These are phyloP conservation scores for Serranochromis macrocephalus DNA, from an alignment of 2,113 vertebrate species.

Conservation along the genomic window DNA sequence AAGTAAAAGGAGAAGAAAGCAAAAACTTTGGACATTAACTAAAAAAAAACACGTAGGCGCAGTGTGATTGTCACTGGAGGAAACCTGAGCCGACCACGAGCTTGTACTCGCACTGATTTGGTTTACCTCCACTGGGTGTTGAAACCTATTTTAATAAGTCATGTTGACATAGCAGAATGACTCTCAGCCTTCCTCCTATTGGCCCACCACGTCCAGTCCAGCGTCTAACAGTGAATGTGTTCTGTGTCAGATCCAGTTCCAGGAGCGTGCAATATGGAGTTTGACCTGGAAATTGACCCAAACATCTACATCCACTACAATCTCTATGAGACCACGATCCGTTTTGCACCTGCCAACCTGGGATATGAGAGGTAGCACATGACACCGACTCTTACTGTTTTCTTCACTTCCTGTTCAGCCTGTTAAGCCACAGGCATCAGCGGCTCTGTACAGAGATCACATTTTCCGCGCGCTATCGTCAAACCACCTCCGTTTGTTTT, in stretches of 20 bases:
- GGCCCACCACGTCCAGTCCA: neutral
- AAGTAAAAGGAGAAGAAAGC: neutral
- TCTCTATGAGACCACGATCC: conserved; percentile 78
- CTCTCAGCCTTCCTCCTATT: neutral
- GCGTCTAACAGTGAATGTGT: neutral
- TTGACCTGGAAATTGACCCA: conserved; percentile 81
- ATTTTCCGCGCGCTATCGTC: neutral
- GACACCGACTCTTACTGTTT: fast-evolving
- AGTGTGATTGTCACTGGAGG: neutral
- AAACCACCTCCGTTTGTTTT: neutral
- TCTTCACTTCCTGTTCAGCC: conserved; percentile 4
- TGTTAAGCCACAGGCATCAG: neutral
- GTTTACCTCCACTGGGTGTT: neutral
- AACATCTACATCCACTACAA: conserved; percentile 87
- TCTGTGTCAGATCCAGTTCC: conserved; percentile 83
- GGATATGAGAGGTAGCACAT: conserved; percentile 78
- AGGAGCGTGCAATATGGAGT: conserved; percentile 87
- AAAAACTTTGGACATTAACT: neutral
- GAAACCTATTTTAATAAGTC: neutral
- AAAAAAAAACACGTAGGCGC: neutral
- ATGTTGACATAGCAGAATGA: neutral
- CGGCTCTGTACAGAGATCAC: neutral
- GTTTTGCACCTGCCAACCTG: conserved; percentile 86
- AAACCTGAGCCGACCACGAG: neutral
- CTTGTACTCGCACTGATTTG: neutral